These are phyloP conservation scores for Caenorhabditis virilis DNA, from an alignment of 2,888 invertebrate genomes.

Conservation along the genomic window DNA sequence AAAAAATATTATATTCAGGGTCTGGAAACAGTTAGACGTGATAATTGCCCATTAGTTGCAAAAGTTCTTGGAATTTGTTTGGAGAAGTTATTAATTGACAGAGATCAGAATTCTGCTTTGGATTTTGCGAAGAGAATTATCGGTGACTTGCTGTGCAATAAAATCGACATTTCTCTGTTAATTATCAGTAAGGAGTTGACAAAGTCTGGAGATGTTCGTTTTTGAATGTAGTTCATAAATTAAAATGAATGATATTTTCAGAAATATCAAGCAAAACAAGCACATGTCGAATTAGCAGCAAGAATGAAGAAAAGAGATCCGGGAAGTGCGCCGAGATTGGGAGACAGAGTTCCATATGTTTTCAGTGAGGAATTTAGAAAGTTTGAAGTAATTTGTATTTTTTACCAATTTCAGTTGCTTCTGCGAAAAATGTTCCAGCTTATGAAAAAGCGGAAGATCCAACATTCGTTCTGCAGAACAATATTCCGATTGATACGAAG, in stretches of 20 bases:
- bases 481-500: constrained; percentile 92
- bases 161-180: constrained; percentile 95
- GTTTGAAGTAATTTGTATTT: too few species aligned
- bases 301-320: constrained; percentile 95
- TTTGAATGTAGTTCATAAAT: background rate
- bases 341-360: constrained; percentile 96
- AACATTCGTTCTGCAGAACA: constrained; percentile 95
- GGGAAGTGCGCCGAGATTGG: constrained; percentile 85
- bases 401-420: too few species aligned
- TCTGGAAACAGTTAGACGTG: constrained; percentile 90
- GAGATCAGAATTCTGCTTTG: constrained; percentile 71
- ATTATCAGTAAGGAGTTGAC: constrained; percentile 95
- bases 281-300: constrained; percentile 93
- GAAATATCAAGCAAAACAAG: constrained; percentile 91
- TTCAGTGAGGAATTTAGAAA: too few species aligned
- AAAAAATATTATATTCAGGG: constrained; percentile 53
- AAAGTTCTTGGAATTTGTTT: constrained; percentile 95
- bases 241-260: constrained; percentile 44
- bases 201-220: constrained; percentile 57
- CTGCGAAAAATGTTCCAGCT: constrained; percentile 74
- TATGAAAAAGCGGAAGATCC: constrained; percentile 94
- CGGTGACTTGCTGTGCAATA: constrained; percentile 91
- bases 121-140: constrained; percentile 75
- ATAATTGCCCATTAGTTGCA: constrained; percentile 95
- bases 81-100: constrained; percentile 89